These are phyloP conservation scores for Omphaloscelis lunosa DNA, from an alignment of 2,888 invertebrate species.

Conservation along the genomic window DNA sequence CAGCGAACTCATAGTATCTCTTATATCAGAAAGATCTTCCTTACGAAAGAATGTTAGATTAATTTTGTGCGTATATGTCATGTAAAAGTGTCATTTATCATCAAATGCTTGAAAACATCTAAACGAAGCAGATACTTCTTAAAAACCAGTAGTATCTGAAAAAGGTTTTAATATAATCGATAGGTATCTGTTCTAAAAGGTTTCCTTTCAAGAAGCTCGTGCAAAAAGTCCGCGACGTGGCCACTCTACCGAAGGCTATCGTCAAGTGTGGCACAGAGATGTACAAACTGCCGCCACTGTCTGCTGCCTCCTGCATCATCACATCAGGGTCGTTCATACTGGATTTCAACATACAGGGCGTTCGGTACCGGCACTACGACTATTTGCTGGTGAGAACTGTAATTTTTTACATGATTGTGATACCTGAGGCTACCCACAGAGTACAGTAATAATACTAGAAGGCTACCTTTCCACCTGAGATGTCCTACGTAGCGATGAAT, in stretches of 20 bases:
- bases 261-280: conserved; percentile 87
- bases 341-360: conserved; percentile 87
- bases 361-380: conserved; percentile 86
- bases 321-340: conserved; percentile 87
- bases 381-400: conserved; percentile 79
- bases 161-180: background rate
- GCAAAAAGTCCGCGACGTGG: conserved; percentile 81
- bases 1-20: background rate
- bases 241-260: conserved; percentile 83
- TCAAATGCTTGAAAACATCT: background rate
- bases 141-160: background rate
- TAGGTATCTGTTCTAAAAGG: conserved; percentile 65
- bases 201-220: conserved; percentile 86
- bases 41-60: background rate
- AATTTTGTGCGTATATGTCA: background rate
- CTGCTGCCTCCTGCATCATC: conserved; percentile 85
- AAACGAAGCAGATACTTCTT: background rate
- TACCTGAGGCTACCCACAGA: too few relatives aligned
- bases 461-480: too few relatives aligned
- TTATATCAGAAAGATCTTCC: background rate
- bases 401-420: too few relatives aligned
- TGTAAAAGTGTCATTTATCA: background rate
- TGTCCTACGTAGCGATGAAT: too few relatives aligned
- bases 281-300: conserved; percentile 87
- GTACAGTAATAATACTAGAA: too few relatives aligned